Conservation (phyloP, 2,113 vertebrate genomes). For the Solea senegalensis region DNA sequence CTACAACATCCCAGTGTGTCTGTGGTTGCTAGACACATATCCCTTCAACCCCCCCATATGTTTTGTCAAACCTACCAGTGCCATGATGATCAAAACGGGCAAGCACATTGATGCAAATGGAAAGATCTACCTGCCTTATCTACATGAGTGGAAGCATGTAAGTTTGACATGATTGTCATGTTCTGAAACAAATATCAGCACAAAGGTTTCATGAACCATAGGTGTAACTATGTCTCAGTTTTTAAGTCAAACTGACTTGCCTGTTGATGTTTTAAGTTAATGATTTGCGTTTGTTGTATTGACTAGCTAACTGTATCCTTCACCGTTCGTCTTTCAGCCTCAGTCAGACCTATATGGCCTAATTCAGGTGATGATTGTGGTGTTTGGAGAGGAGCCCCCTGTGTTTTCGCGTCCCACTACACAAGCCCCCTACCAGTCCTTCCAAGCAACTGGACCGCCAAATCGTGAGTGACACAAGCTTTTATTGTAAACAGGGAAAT, state of each 20-base stretch:
- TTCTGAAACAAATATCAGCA: no score
- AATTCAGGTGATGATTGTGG: conserved; percentile 98
- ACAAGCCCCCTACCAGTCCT: conserved; percentile 89
- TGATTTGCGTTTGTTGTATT: neutral
- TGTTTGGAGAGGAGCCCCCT: conserved; percentile 97
- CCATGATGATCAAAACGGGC: conserved; percentile 99
- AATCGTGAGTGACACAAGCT: conserved; percentile 84
- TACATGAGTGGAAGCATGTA: conserved; percentile 99
- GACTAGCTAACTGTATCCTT: neutral
- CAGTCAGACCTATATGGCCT: conserved; percentile 94
- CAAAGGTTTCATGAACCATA: no score
- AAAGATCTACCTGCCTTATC: conserved; percentile 97
- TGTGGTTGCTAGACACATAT: conserved; percentile 97
- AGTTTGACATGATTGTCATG: conserved; percentile 25
- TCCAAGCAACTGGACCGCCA: conserved; percentile 93
- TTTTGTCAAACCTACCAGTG: conserved; percentile 98
- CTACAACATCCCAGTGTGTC: conserved; percentile 97
- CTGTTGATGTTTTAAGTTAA: neutral
- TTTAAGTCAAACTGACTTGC: no score
- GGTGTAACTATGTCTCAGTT: no score
- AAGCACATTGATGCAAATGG: conserved; percentile 99
- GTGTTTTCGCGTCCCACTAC: conserved; percentile 94
- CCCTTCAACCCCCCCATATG: conserved; percentile 98
- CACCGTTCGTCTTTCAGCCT: conserved; percentile 79
- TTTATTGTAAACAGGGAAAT: neutral